phyloP scores from a whole-genome alignment of 2,797 vertebrate species.

The Bucorvus abyssinicus region DNA sequence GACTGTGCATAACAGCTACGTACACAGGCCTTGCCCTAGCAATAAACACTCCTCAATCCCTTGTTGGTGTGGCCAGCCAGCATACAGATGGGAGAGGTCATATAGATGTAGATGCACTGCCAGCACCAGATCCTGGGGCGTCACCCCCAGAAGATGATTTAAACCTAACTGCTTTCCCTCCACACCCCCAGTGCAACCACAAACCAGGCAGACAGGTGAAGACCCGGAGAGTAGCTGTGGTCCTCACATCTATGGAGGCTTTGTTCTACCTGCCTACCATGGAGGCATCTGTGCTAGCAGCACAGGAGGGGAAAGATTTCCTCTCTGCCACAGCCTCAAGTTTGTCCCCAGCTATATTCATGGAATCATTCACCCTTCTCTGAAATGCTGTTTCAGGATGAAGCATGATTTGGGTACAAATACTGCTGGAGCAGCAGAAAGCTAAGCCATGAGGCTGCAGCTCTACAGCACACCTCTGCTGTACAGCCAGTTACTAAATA shows the following conservation, averaged over 20 bases:
- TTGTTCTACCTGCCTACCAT: neutral
- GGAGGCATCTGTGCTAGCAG: neutral
- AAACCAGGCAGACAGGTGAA: neutral
- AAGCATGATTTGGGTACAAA: neutral
- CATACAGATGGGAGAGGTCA: neutral
- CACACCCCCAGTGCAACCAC: neutral
- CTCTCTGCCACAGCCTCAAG: neutral
- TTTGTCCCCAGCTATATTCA: neutral
- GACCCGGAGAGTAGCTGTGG: neutral
- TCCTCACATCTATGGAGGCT: neutral
- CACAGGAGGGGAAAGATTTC: neutral
- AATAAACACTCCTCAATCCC: neutral
- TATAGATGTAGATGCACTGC: neutral
- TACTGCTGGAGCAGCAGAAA: neutral
- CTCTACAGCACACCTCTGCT: constrained; percentile 17
- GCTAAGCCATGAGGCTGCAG: neutral
- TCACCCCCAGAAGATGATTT: neutral
- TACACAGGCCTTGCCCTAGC: neutral
- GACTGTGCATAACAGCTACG: neutral
- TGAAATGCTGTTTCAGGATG: neutral
- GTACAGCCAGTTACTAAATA: neutral
- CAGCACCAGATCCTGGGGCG: neutral
- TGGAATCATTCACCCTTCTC: neutral
- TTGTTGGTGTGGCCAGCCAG: neutral
- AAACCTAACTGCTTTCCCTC: neutral